Conservation (phyloP, 1,140 invertebrate species). For the Meteorus sp. region DNA sequence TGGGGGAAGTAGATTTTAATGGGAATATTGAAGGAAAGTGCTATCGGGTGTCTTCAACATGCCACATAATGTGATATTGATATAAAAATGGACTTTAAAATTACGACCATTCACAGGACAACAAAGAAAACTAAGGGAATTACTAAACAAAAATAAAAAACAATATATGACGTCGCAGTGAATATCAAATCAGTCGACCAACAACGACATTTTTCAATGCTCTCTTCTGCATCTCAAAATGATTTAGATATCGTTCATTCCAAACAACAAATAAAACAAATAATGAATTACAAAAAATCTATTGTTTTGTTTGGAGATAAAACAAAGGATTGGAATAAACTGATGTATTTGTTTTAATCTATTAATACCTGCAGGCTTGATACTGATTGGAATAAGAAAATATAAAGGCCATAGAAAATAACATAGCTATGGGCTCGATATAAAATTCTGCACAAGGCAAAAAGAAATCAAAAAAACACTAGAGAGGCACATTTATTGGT, state of each 20-base stretch:
- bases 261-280: too few relatives aligned
- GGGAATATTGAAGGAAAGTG: slow-evolving; percentile 32
- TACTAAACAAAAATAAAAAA: slow-evolving; percentile 18
- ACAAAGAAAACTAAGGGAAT: slow-evolving; percentile 23
- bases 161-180: slow-evolving; percentile 3
- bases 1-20: slow-evolving; percentile 23
- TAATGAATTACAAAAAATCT: too few relatives aligned
- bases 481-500: slow-evolving; percentile 55
- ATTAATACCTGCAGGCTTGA: slow-evolving; percentile 4
- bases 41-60: slow-evolving; percentile 51
- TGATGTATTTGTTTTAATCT: slow-evolving; percentile 2
- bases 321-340: background rate
- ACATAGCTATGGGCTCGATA: slow-evolving; percentile 40
- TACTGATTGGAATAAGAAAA: slow-evolving; percentile 31
- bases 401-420: slow-evolving; percentile 36
- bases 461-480: too few relatives aligned
- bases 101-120: slow-evolving; percentile 23
- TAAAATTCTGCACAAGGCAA: slow-evolving; percentile 50
- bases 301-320: too few relatives aligned
- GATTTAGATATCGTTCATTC: too few relatives aligned
- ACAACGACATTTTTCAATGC: too few relatives aligned
- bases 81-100: slow-evolving; percentile 31
- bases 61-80: slow-evolving; percentile 38
- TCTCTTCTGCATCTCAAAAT: too few relatives aligned
- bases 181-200: slow-evolving; percentile 13